Base-by-base conservation (phyloP, 2,113 vertebrate genomes). In the Trinectes maculatus region DNA sequence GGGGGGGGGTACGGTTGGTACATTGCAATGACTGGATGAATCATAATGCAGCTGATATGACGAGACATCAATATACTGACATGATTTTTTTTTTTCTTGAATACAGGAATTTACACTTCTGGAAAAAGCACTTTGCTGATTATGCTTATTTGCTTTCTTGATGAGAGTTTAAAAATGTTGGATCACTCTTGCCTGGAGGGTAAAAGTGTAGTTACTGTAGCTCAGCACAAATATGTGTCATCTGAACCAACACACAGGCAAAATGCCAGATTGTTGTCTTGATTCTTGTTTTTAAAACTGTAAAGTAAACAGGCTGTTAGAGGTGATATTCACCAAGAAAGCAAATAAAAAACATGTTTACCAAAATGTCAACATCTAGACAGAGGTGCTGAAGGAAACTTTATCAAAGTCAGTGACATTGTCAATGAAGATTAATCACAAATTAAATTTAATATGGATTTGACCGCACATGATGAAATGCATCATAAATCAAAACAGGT, bases 21-120 rank as follows among this genome's bases (percentile, higher is more conserved):
- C 76, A 89, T 88, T 88, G 93, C 72, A 90, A 93, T 86, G 18
- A 43, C 2, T 21, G n/a, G 21, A 94, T 52, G 80, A 78, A 63
- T 87, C 90, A 92, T 75, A 88, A 86, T 86, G 64, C 72, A 89
- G 77, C 26, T 61, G 39, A 29, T 60, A 48, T 11, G 29, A 37
- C 1, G 16, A 51, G 1, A 75, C 18, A 75, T 39, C 16, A 67
- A 54, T 18, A 53, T 12, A 33, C 16, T 22, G 34, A 46, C 12
- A 28, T 29, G 16, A n/a, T n/a, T n/a, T n/a, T n/a, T 36, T 10
- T 6, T 8, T 11, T 36, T 8, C 34, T 56, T 59, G 24, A 31
- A 13, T 11, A 43, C 36, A 53, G 10, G 13, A 8, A 57, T 7
- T 37, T 58, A 24, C 11, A 44, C 4, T 1, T 28, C 1, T 2